Evolutionary conservation across 2,888 invertebrate genomes (phyloP).

Genomic region (Morinoia aosen): DNA sequence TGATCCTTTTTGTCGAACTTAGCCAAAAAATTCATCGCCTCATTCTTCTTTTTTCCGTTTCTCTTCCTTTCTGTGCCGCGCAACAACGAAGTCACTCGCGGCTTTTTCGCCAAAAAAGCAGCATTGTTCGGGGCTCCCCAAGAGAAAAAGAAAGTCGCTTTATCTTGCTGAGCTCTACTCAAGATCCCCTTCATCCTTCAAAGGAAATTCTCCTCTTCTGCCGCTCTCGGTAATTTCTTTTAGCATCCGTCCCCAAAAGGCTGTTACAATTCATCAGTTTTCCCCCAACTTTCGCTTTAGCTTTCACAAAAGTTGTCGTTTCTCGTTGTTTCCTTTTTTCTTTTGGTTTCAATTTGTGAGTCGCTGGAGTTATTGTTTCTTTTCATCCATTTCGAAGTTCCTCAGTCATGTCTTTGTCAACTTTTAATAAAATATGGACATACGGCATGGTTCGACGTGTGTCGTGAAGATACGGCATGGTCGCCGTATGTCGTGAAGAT

Average conservation of each 20-base stretch:
- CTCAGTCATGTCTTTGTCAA: too few species aligned
- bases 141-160: neutral
- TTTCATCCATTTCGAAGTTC: neutral
- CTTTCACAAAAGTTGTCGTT: neutral
- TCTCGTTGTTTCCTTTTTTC: neutral
- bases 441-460: too few species aligned
- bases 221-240: neutral
- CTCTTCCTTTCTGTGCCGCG: neutral
- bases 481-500: too few species aligned
- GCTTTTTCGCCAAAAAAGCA: neutral
- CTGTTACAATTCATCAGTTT: neutral
- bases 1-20: neutral
- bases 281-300: neutral
- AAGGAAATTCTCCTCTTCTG: neutral
- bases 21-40: neutral
- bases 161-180: neutral
- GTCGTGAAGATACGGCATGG: too few species aligned
- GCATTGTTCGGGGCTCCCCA: neutral
- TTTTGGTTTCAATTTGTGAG: neutral
- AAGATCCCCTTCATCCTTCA: neutral
- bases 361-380: neutral
- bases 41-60: neutral
- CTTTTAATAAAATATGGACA: too few species aligned
- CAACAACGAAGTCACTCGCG: constrained; percentile 17
- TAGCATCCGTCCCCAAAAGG: neutral